Percentiles rank a stretch among this genome's conserved stretches.
Conservation (phyloP, 2,888 invertebrate species). For the Dasysyrphus tricinctus region DNA sequence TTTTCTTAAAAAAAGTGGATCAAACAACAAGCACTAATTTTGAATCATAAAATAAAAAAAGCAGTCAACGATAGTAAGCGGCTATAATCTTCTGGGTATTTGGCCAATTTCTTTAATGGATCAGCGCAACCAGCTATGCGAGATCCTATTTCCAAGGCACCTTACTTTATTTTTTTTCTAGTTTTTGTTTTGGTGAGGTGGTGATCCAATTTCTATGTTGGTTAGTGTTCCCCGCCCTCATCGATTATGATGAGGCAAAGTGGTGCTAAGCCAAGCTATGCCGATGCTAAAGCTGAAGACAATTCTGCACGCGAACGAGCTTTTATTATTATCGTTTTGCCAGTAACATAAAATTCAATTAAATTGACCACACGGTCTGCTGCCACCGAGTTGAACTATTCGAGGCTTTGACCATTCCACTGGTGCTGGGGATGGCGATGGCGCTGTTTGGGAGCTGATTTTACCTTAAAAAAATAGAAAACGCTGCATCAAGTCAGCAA, state of each 20-base stretch:
- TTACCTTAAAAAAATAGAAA: conserved; percentile 22
- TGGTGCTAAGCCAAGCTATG: conserved; percentile 18
- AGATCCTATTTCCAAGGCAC: conserved; percentile 27
- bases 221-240: conserved; percentile 50
- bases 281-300: neutral
- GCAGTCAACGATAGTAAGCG: neutral
- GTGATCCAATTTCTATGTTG: conserved; percentile 60
- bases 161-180: conserved; percentile 12
- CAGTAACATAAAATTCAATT: conserved; percentile 74
- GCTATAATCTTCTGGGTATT: conserved; percentile 53
- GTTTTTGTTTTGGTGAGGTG: conserved; percentile 4
- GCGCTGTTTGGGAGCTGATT: neutral
- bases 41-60: conserved; percentile 37
- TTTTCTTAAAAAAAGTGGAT: conserved; percentile 62
- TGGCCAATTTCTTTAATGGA: conserved; percentile 54
- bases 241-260: conserved; percentile 65
- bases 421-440: conserved; percentile 1
- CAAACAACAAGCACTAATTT: conserved; percentile 68
- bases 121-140: neutral
- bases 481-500: conserved; percentile 35
- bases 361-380: conserved; percentile 63
- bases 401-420: conserved; percentile 21
- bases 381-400: conserved; percentile 47
- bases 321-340: conserved; percentile 58
- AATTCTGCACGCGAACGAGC: conserved; percentile 14